Percentiles rank a stretch among this genome's conserved stretches.
phyloP scores from a whole-genome alignment of 2,797 vertebrate species.

The Triplophysa yarkandensis region DNA sequence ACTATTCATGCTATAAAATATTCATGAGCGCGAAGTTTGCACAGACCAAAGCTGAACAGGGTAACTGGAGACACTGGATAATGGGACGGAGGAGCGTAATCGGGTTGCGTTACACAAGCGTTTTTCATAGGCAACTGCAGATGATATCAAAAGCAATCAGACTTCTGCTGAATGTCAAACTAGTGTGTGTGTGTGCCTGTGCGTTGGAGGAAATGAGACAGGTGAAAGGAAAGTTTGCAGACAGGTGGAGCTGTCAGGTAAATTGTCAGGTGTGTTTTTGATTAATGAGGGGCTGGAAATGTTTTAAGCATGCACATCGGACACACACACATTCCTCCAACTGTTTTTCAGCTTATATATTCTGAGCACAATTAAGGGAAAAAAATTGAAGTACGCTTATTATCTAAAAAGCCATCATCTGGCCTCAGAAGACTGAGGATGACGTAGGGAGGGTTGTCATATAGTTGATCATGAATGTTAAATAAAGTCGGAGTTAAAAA shows the following conservation, averaged over 20 bases:
- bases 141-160: constrained; percentile 67
- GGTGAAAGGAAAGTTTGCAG: constrained; percentile 39
- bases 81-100: constrained; percentile 39
- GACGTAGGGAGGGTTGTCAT: too few species aligned
- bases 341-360: not conserved
- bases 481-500: too few species aligned
- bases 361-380: not conserved
- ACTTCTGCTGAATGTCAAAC: constrained; percentile 65
- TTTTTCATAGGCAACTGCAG: constrained; percentile 40
- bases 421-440: constrained; percentile 33
- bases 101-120: constrained; percentile 27
- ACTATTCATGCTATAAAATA: constrained; percentile 36
- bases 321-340: not conserved
- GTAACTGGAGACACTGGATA: constrained; percentile 30
- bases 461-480: too few species aligned
- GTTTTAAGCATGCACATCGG: constrained; percentile 56
- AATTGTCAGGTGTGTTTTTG: constrained; percentile 73
- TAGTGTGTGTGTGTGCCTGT: constrained; percentile 39
- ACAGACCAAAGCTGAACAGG: constrained; percentile 13
- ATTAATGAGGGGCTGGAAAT: constrained; percentile 76
- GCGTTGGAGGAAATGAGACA: constrained; percentile 22
- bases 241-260: constrained; percentile 70
- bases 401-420: not conserved
- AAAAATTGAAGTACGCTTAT: not conserved
- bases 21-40: constrained; percentile 36